These are phyloP conservation scores for Rhodophaea formosa DNA, from an alignment of 2,888 invertebrate genomes.

Conservation along the genomic window DNA sequence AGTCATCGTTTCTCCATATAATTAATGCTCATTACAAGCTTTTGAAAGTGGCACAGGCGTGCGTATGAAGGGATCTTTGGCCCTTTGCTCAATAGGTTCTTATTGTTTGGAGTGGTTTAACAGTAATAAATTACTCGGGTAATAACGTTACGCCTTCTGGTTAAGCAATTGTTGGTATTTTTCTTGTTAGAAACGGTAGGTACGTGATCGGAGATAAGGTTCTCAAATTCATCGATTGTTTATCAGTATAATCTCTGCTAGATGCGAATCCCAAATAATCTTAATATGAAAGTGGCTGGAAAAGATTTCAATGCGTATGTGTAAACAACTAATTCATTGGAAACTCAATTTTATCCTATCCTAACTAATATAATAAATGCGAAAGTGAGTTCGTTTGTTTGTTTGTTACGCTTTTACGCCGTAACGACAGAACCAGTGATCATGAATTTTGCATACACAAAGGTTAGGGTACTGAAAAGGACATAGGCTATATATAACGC, in stretches of 20 bases:
- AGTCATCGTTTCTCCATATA: slow-evolving; percentile 11
- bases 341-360: no score
- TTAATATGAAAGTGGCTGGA: no score
- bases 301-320: no score
- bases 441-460: no score
- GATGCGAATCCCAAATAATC: neutral
- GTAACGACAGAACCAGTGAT: no score
- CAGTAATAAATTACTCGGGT: neutral
- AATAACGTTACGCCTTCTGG: slow-evolving; percentile 2
- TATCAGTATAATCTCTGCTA: neutral
- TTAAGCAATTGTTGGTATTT: slow-evolving; percentile 2
- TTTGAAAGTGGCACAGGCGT: slow-evolving; percentile 9
- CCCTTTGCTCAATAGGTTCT: slow-evolving; percentile 11
- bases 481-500: no score
- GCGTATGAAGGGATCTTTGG: slow-evolving; percentile 2
- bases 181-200: neutral
- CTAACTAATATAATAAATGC: no score
- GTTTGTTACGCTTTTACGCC: no score
- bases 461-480: no score
- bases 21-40: slow-evolving; percentile 8
- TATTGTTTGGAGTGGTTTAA: slow-evolving; percentile 8
- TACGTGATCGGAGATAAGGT: neutral
- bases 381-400: no score
- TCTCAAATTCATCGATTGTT: neutral
- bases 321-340: no score